Conservation (phyloP, 2,797 vertebrate species). For the Chaenodraco wilsoni region DNA sequence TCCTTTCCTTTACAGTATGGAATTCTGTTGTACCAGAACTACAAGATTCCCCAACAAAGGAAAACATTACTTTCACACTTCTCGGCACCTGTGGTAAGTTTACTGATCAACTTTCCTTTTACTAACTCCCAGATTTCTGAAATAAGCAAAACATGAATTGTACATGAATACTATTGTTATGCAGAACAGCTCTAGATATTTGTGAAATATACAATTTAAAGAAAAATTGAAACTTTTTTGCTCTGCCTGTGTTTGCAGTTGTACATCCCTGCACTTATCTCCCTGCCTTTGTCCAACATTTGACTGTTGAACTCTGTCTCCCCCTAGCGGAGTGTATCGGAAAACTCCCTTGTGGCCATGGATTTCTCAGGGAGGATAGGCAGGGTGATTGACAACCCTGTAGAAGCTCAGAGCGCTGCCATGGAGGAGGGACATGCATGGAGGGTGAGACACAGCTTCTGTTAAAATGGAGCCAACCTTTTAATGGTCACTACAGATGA, state of each 20-base stretch:
- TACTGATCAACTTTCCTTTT: background rate
- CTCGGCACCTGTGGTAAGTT: slow-evolving; percentile 91
- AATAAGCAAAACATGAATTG: background rate
- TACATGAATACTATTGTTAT: background rate
- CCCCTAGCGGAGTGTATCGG: slow-evolving; percentile 95
- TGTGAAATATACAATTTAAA: background rate
- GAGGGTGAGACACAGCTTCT: slow-evolving; percentile 88
- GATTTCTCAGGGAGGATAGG: slow-evolving; percentile 99
- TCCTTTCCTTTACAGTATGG: slow-evolving; percentile 87
- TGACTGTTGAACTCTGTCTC: slow-evolving; percentile 63
- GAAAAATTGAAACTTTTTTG: background rate
- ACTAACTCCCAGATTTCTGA: background rate
- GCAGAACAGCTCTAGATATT: background rate
- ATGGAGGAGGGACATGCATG: slow-evolving; percentile 98
- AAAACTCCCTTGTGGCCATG: slow-evolving; percentile 99
- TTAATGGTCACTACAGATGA: background rate
- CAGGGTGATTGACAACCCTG: slow-evolving; percentile 97
- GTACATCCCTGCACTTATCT: background rate
- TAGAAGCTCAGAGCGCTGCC: slow-evolving; percentile 95
- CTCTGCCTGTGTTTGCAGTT: background rate
- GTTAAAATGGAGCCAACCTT: background rate
- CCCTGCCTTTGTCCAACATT: background rate
- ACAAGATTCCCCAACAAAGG: slow-evolving; percentile 93
- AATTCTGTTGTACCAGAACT: slow-evolving; percentile 96
- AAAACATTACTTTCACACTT: slow-evolving; percentile 91